Conservation (phyloP, 2,113 vertebrate species). For the Mus musculus region DNA sequence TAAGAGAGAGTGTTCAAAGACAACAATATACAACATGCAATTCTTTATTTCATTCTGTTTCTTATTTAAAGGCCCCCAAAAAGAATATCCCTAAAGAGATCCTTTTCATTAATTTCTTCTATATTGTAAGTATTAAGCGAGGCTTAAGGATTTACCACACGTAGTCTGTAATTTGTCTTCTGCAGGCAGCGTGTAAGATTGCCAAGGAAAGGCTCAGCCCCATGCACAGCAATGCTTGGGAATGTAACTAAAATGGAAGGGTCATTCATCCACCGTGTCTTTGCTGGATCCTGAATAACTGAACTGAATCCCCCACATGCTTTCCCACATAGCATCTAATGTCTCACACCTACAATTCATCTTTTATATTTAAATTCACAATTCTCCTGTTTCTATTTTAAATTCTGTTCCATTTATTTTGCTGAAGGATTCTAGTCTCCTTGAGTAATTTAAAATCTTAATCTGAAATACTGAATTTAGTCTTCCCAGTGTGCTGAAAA, state of each 20-base stretch:
- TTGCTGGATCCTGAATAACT: neutral
- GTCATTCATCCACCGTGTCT: neutral
- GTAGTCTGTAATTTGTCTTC: conserved; percentile 32
- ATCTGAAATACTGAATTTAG: conserved; percentile 14
- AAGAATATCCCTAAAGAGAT: conserved; percentile 28
- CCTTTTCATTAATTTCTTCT: conserved; percentile 37
- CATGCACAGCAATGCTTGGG: neutral
- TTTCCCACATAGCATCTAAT: neutral
- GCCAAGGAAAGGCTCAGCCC: neutral
- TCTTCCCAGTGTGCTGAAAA: neutral
- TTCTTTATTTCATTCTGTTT: conserved; percentile 48
- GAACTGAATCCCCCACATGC: conserved; percentile 20
- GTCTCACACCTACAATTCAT: neutral
- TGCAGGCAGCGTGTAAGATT: conserved; percentile 8
- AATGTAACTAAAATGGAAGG: neutral
- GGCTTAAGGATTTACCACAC: conserved; percentile 22
- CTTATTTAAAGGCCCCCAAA: conserved; percentile 7
- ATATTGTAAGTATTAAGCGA: conserved; percentile 35
- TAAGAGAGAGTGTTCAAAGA: conserved; percentile 21
- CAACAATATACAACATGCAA: neutral
- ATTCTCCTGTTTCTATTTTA: conserved; percentile 29
- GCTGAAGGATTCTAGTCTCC: neutral
- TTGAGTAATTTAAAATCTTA: conserved; percentile 46
- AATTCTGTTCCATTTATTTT: conserved; percentile 36
- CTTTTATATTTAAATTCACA: conserved; percentile 46